Base-by-base conservation (phyloP, 1,140 invertebrate species). In the Nephila pilipes region DNA sequence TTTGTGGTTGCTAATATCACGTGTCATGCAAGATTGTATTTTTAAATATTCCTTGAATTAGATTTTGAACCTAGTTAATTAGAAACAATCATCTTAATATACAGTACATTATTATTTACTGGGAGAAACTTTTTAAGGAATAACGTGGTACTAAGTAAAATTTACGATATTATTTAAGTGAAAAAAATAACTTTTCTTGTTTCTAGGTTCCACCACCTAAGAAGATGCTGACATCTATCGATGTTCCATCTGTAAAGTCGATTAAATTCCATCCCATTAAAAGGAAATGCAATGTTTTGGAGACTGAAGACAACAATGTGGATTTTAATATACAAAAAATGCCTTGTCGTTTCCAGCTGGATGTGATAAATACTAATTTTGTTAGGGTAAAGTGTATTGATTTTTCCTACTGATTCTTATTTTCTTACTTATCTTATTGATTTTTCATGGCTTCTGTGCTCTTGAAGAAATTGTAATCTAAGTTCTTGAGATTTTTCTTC, bases 291-390 rank as follows among this genome's bases (percentile, higher is more conserved):
- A 95, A 96, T 94, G 90, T 94, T 88, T 29, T 54, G n/a, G 54
- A 93, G 25, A 92, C 83, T 6, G 88, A 94, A 46, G 65, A 87
- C 57, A 54, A 55, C 18, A 88, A 94, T 93, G 87, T 94, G 22
- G 54, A 92, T 10, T 94, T 94, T 57, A 80, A 92, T 8, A n/a
- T 95, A 8, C 93, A 93, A 2, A 92, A 94, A n/a, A 94, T 94
- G 83, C 94, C 95, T 22, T 94, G 94, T 93, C 97, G 96, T 94
- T 97, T 97, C 3, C 97, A 97, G 94, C 96, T 98, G 79, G 97
- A 98, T 96, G 96, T 98, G 94, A 95, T 98, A 18, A 97, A 97
- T 93, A 98, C 97, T 1, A 98, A 98, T 95, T 98, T 98, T 96
- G 96, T 98, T 94, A 97, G 98, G 96, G 98, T 98, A 95, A 96